phyloP scores from a whole-genome alignment of 1,140 invertebrate genomes.

The Nephotettix cincticeps region DNA sequence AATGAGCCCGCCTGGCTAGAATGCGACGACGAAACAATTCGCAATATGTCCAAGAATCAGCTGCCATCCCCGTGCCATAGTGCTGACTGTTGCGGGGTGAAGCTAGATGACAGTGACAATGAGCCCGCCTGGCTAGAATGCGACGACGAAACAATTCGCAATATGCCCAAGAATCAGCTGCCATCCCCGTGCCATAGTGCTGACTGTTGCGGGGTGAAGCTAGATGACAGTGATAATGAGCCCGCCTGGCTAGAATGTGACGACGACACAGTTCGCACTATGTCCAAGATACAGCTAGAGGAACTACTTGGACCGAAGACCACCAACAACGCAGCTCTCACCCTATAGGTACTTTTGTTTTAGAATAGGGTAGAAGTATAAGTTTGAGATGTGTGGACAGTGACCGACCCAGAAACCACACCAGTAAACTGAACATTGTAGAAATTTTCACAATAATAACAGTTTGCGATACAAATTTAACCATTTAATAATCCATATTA shows the following conservation, averaged over 20 bases:
- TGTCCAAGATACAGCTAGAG: constrained; percentile 74
- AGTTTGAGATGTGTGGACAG: too few species aligned
- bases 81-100: constrained; percentile 67
- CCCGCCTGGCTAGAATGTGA: constrained; percentile 85
- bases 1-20: constrained; percentile 70
- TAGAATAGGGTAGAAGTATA: too few species aligned
- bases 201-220: constrained; percentile 65
- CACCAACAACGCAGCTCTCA: constrained; percentile 66
- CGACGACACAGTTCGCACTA: constrained; percentile 81
- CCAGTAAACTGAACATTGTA: too few species aligned
- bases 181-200: constrained; percentile 59
- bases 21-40: constrained; percentile 88
- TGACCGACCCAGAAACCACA: too few species aligned
- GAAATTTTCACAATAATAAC: too few species aligned
- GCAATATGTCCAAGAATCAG: constrained; percentile 72
- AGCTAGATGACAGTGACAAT: constrained; percentile 47
- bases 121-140: constrained; percentile 78
- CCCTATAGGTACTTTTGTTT: too few species aligned
- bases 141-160: constrained; percentile 85
- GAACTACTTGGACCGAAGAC: constrained; percentile 75
- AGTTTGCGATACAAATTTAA: too few species aligned
- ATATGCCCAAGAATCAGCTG: constrained; percentile 76
- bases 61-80: constrained; percentile 66
- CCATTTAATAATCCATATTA: too few species aligned
- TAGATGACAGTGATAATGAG: constrained; percentile 46